Percentiles rank a stretch among this genome's conserved stretches.
phyloP scores from a whole-genome alignment of 92 coral and sea anemone genomes.

The Phenganax subtilis region DNA sequence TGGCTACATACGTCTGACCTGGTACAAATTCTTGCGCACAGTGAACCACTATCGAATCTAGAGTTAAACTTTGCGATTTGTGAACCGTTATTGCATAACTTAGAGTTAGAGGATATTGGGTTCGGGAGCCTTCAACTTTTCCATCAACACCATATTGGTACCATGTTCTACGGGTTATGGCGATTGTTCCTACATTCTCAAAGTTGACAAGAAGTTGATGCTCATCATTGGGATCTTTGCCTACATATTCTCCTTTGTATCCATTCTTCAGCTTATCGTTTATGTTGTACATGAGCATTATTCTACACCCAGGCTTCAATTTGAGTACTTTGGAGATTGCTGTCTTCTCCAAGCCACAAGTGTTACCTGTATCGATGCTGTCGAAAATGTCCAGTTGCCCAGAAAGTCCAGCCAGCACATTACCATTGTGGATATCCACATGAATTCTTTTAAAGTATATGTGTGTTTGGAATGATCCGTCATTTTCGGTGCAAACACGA shows the following conservation, averaged over 20 bases:
- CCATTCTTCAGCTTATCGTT: constrained; percentile 30
- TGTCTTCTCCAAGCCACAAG: constrained; percentile 14
- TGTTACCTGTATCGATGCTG: not conserved
- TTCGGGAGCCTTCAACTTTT: constrained; percentile 22
- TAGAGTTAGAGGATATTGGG: constrained; percentile 10
- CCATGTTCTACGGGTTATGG: constrained; percentile 21
- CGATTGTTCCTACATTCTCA: not conserved
- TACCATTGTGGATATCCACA: constrained; percentile 6
- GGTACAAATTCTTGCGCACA: not conserved
- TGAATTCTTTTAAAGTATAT: constrained; percentile 24
- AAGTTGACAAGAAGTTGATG: constrained; percentile 2
- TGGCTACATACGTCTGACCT: not conserved
- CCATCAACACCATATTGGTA: constrained; percentile 18
- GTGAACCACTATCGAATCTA: not conserved
- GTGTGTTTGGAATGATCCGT: not conserved
- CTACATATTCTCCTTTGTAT: constrained; percentile 1
- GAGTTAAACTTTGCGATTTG: not conserved
- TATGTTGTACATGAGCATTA: constrained; percentile 29
- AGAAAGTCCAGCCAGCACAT: constrained; percentile 4
- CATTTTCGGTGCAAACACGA: not conserved
- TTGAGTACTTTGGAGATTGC: not conserved
- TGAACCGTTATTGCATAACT: not conserved
- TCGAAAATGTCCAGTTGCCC: constrained; percentile 20
- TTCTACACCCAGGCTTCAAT: constrained; percentile 31
- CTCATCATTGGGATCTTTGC: constrained; percentile 20